Conservation (phyloP, 2,797 vertebrate genomes). For the Thalassophryne amazonica region DNA sequence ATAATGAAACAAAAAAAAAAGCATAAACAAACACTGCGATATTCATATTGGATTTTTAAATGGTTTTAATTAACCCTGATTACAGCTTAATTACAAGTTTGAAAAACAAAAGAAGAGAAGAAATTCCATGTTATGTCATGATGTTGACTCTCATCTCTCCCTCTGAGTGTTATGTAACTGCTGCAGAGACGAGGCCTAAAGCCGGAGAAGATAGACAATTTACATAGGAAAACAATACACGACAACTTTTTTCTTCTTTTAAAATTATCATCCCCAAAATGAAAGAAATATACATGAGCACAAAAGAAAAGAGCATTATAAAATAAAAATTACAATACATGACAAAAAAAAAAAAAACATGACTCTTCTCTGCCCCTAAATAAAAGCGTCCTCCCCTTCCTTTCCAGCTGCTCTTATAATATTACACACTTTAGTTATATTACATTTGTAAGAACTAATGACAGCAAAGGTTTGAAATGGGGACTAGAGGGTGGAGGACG, state of each 20-base stretch:
- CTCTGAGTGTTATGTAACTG: conserved; percentile 74
- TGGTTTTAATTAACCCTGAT: conserved; percentile 86
- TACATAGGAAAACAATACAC: conserved; percentile 77
- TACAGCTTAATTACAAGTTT: conserved; percentile 84
- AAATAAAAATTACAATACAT: conserved; percentile 79
- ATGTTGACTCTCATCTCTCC: conserved; percentile 76
- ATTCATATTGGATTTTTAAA: conserved; percentile 74
- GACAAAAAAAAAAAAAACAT: conserved; percentile 64
- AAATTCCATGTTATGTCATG: conserved; percentile 82
- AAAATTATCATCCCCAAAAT: conserved; percentile 51
- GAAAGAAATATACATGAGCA: conserved; percentile 66
- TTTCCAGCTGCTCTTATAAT: conserved; percentile 43
- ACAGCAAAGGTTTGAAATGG: conserved; percentile 37
- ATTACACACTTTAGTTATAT: conserved; percentile 75
- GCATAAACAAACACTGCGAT: conserved; percentile 46
- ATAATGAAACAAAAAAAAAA: conserved; percentile 1
- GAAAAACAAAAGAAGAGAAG: conserved; percentile 68
- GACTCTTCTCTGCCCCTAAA: conserved; percentile 40
- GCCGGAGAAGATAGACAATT: conserved; percentile 65
- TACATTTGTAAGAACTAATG: conserved; percentile 72
- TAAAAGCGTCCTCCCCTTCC: conserved; percentile 37
- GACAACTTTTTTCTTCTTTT: conserved; percentile 58
- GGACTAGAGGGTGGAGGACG: conserved; percentile 37
- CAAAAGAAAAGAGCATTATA: conserved; percentile 66
- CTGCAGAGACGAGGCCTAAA: conserved; percentile 57